Conservation (phyloP, 2,797 vertebrate genomes). For the Halcyon leucocephala region DNA sequence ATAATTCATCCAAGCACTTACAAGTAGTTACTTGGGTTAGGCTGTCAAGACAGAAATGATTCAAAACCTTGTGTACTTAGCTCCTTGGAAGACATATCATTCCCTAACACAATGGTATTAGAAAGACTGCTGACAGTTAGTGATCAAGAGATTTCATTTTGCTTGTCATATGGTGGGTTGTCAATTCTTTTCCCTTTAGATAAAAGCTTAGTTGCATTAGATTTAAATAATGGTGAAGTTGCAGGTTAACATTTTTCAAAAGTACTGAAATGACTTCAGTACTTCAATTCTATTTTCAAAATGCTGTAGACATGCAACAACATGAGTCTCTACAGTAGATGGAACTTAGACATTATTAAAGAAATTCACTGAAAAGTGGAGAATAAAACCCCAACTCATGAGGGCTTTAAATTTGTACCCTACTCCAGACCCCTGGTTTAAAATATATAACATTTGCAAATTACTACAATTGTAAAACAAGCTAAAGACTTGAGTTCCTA, state of each 20-base stretch:
- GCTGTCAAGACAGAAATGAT: conserved; percentile 68
- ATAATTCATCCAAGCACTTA: conserved; percentile 65
- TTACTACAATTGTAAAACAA: background rate
- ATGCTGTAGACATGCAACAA: background rate
- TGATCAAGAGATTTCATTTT: conserved; percentile 75
- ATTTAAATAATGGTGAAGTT: conserved; percentile 69
- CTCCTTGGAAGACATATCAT: conserved; percentile 69
- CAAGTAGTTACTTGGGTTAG: conserved; percentile 64
- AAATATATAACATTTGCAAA: background rate
- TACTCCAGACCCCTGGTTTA: background rate
- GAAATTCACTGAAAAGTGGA: background rate
- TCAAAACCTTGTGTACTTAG: conserved; percentile 61
- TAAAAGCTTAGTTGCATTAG: conserved; percentile 67
- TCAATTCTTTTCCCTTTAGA: conserved; percentile 67
- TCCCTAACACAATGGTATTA: conserved; percentile 70
- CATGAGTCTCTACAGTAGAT: background rate
- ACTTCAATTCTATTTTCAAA: conserved; percentile 60
- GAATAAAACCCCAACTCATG: background rate
- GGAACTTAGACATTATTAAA: background rate
- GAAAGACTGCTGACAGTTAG: conserved; percentile 70
- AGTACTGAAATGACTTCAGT: conserved; percentile 43
- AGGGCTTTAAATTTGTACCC: background rate
- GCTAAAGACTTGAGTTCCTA: background rate
- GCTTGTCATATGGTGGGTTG: conserved; percentile 72
- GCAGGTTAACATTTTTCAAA: conserved; percentile 63